Conservation (phyloP, 2,888 invertebrate genomes). For the Dryocosmus kuriphilus region DNA sequence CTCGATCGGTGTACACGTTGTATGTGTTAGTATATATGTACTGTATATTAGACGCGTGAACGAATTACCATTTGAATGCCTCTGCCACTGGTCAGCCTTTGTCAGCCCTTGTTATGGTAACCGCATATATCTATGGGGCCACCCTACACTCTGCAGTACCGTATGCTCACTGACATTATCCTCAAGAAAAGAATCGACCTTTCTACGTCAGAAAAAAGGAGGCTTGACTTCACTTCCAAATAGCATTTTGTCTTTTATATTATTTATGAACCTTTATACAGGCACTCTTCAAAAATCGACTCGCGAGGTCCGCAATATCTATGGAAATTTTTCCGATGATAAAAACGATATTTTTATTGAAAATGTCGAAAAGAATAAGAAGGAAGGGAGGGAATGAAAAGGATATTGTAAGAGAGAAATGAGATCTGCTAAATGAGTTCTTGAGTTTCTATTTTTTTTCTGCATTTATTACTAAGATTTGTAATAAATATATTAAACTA, state of each 20-base stretch:
- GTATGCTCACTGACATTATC: slow-evolving; percentile 49
- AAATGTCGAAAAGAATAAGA: neutral
- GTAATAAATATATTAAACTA: too few relatives aligned
- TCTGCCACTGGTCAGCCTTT: slow-evolving; percentile 69
- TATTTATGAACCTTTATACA: slow-evolving; percentile 18
- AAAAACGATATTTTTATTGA: neutral
- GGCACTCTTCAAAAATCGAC: slow-evolving; percentile 13
- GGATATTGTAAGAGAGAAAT: too few relatives aligned
- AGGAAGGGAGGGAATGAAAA: neutral
- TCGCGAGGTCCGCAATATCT: neutral
- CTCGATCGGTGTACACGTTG: neutral
- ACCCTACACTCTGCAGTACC: slow-evolving; percentile 50
- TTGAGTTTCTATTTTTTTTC: too few relatives aligned
- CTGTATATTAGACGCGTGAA: slow-evolving; percentile 70
- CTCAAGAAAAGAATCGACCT: slow-evolving; percentile 11
- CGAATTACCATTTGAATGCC: slow-evolving; percentile 76
- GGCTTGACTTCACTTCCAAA: slow-evolving; percentile 25
- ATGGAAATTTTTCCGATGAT: slow-evolving; percentile 12
- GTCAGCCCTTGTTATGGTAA: slow-evolving; percentile 65
- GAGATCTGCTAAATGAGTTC: too few relatives aligned
- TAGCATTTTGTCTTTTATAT: slow-evolving; percentile 18
- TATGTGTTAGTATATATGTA: neutral
- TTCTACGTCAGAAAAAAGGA: slow-evolving; percentile 6
- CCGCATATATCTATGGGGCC: slow-evolving; percentile 52
- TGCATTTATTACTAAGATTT: too few relatives aligned